Conservation (phyloP, 2,113 vertebrate species). For the Microcebus jonahi region DNA sequence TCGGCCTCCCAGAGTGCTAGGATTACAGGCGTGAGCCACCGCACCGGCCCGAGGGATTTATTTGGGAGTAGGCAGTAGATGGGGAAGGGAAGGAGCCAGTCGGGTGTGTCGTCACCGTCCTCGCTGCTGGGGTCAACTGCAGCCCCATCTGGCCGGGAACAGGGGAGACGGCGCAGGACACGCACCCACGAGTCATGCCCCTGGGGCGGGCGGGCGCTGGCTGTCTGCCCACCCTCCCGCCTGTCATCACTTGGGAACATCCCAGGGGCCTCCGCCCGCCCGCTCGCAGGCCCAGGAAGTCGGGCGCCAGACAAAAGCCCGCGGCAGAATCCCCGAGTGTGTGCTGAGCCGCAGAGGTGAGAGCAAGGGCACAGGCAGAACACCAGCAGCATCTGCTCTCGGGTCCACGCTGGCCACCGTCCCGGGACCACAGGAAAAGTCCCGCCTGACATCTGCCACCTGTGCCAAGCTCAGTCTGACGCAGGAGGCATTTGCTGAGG, state of each 20-base stretch:
- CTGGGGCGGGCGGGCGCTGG: background rate
- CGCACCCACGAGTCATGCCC: background rate
- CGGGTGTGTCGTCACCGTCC: fast-evolving
- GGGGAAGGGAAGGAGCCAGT: too few species aligned
- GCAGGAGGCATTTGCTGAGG: background rate
- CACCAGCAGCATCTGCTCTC: background rate
- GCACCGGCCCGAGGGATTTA: background rate
- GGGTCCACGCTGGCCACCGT: background rate
- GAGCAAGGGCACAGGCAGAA: background rate
- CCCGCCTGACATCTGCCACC: background rate
- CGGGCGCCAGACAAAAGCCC: background rate
- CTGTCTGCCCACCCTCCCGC: background rate
- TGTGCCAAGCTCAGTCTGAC: background rate
- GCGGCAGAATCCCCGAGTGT: background rate
- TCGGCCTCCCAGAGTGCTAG: too few species aligned
- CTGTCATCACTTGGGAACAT: background rate
- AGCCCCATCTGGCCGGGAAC: fast-evolving
- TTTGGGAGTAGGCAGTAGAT: background rate
- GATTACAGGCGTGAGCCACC: too few species aligned
- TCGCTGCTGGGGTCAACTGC: background rate
- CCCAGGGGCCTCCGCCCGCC: background rate
- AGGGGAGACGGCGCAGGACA: background rate
- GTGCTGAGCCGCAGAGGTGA: background rate
- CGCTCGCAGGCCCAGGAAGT: background rate
- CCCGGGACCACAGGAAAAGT: background rate